Base-by-base conservation (phyloP, 2,797 vertebrate species). In the Urophycis tenuis region DNA sequence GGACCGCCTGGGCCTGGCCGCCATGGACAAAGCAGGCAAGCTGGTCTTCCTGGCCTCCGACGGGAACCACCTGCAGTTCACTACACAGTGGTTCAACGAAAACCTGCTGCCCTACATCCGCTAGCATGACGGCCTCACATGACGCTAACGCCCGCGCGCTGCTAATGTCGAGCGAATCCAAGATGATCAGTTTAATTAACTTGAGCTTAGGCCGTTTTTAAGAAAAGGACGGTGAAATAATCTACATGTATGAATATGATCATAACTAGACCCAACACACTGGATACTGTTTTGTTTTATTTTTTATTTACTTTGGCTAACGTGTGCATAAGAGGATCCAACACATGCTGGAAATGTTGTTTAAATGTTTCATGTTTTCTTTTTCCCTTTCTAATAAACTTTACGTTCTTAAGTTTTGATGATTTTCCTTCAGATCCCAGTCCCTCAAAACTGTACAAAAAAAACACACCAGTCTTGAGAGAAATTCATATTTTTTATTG, bases 61-160 rank as follows among this genome's bases (percentile, higher is more conserved):
- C 1, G 97, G 96, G 15, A 95, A 99, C 73, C 97, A 99, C 76
- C 94, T 99, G 53, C 95, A 96, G 82, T 95, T 98, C 88, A 91
- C 91, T 11, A 76, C 87, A 11, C 89, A 94, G 15, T 99, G 97
- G 97, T 99, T 99, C 89, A 87, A 88, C 22, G 72, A 83, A 12
- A 92, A 95, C n/a, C 90, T 99, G 85, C 86, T 98, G 78, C 96
- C 96, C 3, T 95, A 92, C 84, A 89, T 99, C 1, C 88, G 83
- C n/a, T 97, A 88, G 93, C 35, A 22, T 53, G 45, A 53, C 45
- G 6, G 45, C 45, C 22, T 53, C 1, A 53, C 19, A 22, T 22
- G 6, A 4, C 19, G 45, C 39, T 53, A 53, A 15, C 0, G 11
- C 39, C 11, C 8, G 25, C 53, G 22, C 22, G 19, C n/a, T n/a